Percentiles rank a stretch among this genome's conserved stretches.
phyloP scores from a whole-genome alignment of 2,113 vertebrate species.

The Penelope pileata region DNA sequence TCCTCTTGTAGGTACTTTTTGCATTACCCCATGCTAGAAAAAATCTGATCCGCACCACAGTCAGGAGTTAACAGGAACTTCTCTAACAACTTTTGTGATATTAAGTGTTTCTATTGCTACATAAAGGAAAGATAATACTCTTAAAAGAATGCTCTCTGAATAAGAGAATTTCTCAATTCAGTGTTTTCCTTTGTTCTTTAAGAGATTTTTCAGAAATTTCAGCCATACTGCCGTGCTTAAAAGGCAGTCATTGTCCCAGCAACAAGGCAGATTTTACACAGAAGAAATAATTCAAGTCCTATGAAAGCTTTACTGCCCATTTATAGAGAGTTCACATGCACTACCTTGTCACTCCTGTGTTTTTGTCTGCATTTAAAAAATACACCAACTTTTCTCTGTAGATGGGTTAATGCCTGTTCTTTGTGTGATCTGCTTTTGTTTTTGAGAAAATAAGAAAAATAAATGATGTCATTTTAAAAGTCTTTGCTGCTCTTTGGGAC shows the following conservation, averaged over 20 bases:
- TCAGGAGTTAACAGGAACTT: not conserved
- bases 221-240: not conserved
- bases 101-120: not conserved
- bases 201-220: not conserved
- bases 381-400: not conserved
- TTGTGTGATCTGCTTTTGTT: not conserved
- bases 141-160: not conserved
- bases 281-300: not conserved
- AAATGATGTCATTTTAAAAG: not conserved
- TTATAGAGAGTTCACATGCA: not conserved
- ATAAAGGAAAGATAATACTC: not conserved
- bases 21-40: not conserved
- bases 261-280: not conserved
- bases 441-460: not conserved
- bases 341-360: not conserved
- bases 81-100: not conserved
- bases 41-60: not conserved
- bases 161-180: not conserved
- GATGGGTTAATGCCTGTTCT: not conserved
- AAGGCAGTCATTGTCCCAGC: not conserved
- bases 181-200: not conserved
- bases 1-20: not conserved
- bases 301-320: not conserved
- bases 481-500: not conserved
- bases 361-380: not conserved